phyloP scores from a whole-genome alignment of 2,888 invertebrate species.

The Steinernema carpocapsae region DNA sequence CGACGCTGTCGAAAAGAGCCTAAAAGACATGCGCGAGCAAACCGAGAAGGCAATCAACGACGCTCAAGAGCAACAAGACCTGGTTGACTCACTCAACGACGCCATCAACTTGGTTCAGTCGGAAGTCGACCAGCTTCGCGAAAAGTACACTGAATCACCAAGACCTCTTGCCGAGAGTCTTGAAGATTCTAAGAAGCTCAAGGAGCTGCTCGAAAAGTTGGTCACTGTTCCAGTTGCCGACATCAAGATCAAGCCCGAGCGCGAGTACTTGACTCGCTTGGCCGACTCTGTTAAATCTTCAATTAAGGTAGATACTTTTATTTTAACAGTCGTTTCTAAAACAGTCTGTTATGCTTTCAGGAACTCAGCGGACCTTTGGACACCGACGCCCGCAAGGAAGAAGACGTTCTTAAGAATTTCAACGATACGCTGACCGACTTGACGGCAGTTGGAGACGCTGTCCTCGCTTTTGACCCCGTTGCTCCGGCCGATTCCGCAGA shows the following conservation, averaged over 20 bases:
- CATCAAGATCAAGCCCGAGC: conserved; percentile 40
- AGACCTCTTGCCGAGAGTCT: conserved; percentile 40
- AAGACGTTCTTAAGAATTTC: conserved; percentile 36
- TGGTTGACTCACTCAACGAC: conserved; percentile 45
- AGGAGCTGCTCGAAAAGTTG: conserved; percentile 37
- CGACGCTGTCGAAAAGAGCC: conserved; percentile 44
- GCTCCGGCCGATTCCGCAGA: not conserved
- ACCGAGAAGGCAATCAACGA: conserved; percentile 41
- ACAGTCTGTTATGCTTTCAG: no score
- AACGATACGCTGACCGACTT: conserved; percentile 21
- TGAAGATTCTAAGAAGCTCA: conserved; percentile 34
- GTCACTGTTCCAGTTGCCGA: conserved; percentile 42
- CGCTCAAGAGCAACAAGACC: conserved; percentile 41
- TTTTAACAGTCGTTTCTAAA: not conserved
- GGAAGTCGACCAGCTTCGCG: conserved; percentile 39
- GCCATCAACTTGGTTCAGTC: conserved; percentile 29
- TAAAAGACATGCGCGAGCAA: conserved; percentile 42
- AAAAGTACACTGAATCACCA: conserved; percentile 39
- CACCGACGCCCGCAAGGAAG: conserved; percentile 39
- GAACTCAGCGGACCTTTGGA: not conserved
- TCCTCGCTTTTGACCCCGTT: not conserved
- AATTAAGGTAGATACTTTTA: not conserved
- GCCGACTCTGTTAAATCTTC: not conserved
- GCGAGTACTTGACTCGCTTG: conserved; percentile 26
- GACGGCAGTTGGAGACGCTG: not conserved